A percentile compares a stretch with the other conserved stretches of the same genome.
phyloP scores from a whole-genome alignment of 2,797 vertebrate species.

The Sebastiscus tertius region DNA sequence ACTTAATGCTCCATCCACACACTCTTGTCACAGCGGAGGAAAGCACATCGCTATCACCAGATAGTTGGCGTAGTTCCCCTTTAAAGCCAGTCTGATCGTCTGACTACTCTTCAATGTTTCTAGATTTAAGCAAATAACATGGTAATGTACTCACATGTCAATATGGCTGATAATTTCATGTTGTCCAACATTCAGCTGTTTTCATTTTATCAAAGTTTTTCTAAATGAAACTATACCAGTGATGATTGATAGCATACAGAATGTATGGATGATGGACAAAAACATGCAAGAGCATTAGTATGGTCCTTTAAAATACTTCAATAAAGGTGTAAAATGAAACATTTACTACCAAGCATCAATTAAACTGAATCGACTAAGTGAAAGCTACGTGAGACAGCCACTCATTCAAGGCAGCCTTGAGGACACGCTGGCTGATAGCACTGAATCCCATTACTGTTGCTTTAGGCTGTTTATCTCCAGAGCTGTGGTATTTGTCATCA shows the following conservation, averaged over 20 bases:
- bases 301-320: neutral
- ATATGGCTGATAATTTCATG: neutral
- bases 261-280: neutral
- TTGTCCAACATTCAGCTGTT: neutral
- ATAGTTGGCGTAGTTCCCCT: too few relatives aligned
- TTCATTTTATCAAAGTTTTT: neutral
- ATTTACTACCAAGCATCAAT: neutral
- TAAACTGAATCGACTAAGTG: neutral
- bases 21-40: too few relatives aligned
- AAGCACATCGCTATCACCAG: too few relatives aligned
- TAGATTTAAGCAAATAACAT: neutral
- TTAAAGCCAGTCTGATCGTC: neutral
- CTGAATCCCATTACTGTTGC: constrained; percentile 32
- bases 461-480: constrained; percentile 47
- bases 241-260: neutral
- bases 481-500: constrained; percentile 68
- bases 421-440: constrained; percentile 16
- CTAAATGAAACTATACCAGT: neutral
- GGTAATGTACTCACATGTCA: neutral
- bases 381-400: neutral
- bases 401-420: constrained; percentile 22
- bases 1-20: too few relatives aligned
- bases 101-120: neutral
- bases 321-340: neutral
- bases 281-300: neutral